Evolutionary conservation across 1,140 invertebrate genomes (phyloP), one percentile per base, ranked within the genome.

Genomic region (Drosophila seguyi): DNA sequence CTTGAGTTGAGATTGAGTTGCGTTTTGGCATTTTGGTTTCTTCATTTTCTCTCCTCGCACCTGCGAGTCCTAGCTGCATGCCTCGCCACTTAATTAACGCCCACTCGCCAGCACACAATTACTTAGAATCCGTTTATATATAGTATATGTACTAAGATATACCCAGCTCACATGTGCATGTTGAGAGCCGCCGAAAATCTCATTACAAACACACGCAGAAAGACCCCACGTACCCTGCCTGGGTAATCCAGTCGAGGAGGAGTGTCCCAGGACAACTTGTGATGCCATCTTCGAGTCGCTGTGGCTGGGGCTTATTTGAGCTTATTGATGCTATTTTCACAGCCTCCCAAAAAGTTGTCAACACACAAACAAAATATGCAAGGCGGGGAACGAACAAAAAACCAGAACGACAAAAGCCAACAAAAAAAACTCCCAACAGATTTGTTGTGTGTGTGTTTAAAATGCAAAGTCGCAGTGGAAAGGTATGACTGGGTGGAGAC

Each of bases 241-340:
- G 22, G 65, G n/a, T 82, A 81, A 75, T 66, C 75, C 61, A 56
- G 63, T 48, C 57, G 42, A 73, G 53, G 44, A 56, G 57, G 41
- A 47, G 68, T 72, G 10, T 80, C 63, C 72, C 81, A 45, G 63
- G 61, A 84, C 56, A 72, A 53, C 50, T 53, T 36, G 18, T 22
- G 65, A 60, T 39, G 76, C 50, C 79, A 88, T 81, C 80, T 81
- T 84, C 65, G 14, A 31, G 58, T 50, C 58, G 34, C 50, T 59
- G 53, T 58, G 45, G 65, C 65, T 48, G 68, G 58, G 74, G 62
- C 85, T 88, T 88, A 88, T 81, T 81, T 75, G 44, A 61, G 84
- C 84, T 88, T 90, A 90, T 88, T 78, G 85, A 79, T 84, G 84
- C 66, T 77, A 80, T 88, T 88, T 83, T 81, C 72, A 59, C 79